Base-by-base conservation (phyloP, 2,888 invertebrate genomes). In the Cordilura impudica region DNA sequence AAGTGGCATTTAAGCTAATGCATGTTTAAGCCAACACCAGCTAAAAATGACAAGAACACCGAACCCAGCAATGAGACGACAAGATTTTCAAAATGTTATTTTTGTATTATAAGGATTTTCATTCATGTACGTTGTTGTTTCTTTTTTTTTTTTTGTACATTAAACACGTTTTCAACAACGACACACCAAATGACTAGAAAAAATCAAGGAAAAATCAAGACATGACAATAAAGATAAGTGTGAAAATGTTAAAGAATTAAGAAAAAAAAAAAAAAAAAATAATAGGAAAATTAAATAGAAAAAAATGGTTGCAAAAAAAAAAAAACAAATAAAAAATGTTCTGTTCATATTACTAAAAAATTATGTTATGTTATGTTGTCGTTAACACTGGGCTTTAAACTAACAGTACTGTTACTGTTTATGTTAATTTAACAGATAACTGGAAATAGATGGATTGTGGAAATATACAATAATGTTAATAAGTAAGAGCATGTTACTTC, bases 1-100 rank as follows among this genome's bases (percentile, higher is more conserved):
- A 78, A 73, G 69, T 78, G 70, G 69, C 65, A 78, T 78, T 78
- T 70, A 74, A 78, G 78, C 73, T 78, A 78, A 78, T 78, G 74
- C 78, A 74, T 70, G 73, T 72, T 74, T 74, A 70, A 74, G 74
- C 69, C 65, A 45, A 78, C 65, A 70, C 58, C 63, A 61, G 60
- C 26, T 65, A 66, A 65, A 66, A 14, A 18, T 53, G 67, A 74
- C 60, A 67, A 45, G 35, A 66, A 67, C 67, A 35, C 19, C 31
- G 23, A 54, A 49, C 29, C 63, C 66, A 56, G 56, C 69, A 63
- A 43, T 67, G 66, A 66, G 53, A 61, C 53, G 60, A 71, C 66
- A 61, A 35, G 54, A 67, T 72, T 66, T 72, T 72, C n/a, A 54
- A 39, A 60, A 71, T 61, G 35, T 60, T 66, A 16, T 54, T 66